phyloP scores from a whole-genome alignment of 1,140 invertebrate species.

The Vanessa atalanta region DNA sequence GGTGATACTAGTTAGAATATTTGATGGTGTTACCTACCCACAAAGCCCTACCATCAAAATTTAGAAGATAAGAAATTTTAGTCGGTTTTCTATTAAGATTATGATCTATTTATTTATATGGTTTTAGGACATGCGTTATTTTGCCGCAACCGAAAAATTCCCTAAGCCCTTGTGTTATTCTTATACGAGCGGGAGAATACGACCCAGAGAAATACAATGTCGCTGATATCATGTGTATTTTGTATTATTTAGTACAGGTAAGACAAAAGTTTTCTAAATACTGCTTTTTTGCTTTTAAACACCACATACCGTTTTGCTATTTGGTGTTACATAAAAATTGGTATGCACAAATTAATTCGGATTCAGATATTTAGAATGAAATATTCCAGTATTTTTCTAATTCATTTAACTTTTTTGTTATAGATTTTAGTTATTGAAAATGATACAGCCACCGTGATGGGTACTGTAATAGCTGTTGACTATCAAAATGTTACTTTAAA shows the following conservation, averaged over 20 bases:
- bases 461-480: conserved; percentile 68
- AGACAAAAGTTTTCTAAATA: not conserved
- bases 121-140: conserved; percentile 61
- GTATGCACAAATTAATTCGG: too few relatives aligned
- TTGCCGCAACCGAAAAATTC: conserved; percentile 56
- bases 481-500: conserved; percentile 64
- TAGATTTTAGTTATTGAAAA: conserved; percentile 61
- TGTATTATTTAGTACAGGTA: conserved; percentile 73
- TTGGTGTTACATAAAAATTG: too few relatives aligned
- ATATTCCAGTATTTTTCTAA: too few relatives aligned
- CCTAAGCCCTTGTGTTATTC: conserved; percentile 55
- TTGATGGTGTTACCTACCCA: too few relatives aligned
- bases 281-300: too few relatives aligned
- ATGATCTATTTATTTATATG: conserved; percentile 1
- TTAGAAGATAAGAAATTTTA: not conserved
- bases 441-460: conserved; percentile 64
- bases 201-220: conserved; percentile 55
- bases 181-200: conserved; percentile 59
- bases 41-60: too few relatives aligned
- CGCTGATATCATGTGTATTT: conserved; percentile 66
- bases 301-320: too few relatives aligned
- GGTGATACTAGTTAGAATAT: too few relatives aligned
- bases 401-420: not conserved
- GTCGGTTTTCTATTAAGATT: not conserved
- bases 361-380: too few relatives aligned